phyloP scores from a whole-genome alignment of 2,888 invertebrate species.

The Apamea monoglypha region DNA sequence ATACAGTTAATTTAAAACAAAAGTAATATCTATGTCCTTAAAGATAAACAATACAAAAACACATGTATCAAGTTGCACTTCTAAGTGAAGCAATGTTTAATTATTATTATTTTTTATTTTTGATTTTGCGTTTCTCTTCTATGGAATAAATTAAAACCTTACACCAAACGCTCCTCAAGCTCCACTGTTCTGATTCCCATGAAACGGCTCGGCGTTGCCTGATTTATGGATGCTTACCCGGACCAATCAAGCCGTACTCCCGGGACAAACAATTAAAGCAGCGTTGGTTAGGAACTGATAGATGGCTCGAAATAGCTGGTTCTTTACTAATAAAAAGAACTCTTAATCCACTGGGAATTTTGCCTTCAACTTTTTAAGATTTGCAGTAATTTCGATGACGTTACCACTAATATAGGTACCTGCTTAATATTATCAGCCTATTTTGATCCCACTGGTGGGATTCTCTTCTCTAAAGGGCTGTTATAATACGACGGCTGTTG shows the following conservation, averaged over 20 bases:
- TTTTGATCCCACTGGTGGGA: background rate
- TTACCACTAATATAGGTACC: background rate
- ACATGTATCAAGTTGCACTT: background rate
- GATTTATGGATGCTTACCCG: conserved; percentile 52
- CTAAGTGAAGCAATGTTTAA: background rate
- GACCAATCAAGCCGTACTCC: conserved; percentile 47
- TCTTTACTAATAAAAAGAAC: conserved; percentile 18
- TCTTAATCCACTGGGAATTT: background rate
- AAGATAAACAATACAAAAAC: background rate
- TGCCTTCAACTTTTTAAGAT: background rate
- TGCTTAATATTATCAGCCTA: background rate
- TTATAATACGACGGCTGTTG: background rate
- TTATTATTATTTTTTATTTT: background rate
- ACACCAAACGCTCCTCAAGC: background rate
- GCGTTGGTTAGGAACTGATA: conserved; percentile 40
- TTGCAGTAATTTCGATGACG: background rate
- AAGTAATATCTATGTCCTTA: background rate
- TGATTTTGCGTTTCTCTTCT: background rate
- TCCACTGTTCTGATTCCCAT: conserved; percentile 19
- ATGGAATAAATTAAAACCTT: background rate
- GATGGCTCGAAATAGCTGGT: conserved; percentile 25
- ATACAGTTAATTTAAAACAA: background rate
- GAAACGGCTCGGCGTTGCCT: conserved; percentile 28
- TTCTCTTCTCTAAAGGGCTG: background rate
- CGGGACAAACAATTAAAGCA: conserved; percentile 52